Evolutionary conservation across 2,888 invertebrate genomes (phyloP).

Genomic region (Drosophila kokeensis): DNA sequence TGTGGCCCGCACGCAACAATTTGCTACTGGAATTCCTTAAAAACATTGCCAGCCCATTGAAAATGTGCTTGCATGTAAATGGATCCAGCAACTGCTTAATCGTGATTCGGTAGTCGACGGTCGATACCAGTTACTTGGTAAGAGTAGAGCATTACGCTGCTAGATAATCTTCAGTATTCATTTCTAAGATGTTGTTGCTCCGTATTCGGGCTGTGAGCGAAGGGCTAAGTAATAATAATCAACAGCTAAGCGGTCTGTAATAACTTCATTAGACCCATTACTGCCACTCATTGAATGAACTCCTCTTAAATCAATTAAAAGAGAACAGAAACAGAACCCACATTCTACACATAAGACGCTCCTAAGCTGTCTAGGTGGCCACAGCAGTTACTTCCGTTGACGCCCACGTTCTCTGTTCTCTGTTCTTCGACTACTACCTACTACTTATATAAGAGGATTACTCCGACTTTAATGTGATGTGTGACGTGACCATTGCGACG

Average conservation of each 20-base stretch:
- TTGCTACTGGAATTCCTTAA: slow-evolving; percentile 76
- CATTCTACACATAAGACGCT: slow-evolving; percentile 33
- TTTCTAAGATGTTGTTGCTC: slow-evolving; percentile 1
- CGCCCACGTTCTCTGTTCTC: slow-evolving; percentile 53
- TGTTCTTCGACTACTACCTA: slow-evolving; percentile 2
- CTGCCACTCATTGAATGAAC: slow-evolving; percentile 3
- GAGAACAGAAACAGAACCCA: slow-evolving; percentile 7
- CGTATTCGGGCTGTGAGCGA: slow-evolving; percentile 7
- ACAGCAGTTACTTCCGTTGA: slow-evolving; percentile 66
- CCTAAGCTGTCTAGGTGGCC: slow-evolving; percentile 45
- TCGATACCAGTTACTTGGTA: slow-evolving; percentile 4
- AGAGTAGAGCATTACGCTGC: neutral
- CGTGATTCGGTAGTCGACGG: slow-evolving; percentile 68
- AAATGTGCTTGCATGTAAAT: slow-evolving; percentile 68
- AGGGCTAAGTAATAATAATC: slow-evolving; percentile 18
- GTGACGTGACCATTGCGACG: slow-evolving; percentile 63
- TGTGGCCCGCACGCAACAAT: slow-evolving; percentile 81
- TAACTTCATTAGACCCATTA: slow-evolving; percentile 64
- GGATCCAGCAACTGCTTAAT: slow-evolving; percentile 73
- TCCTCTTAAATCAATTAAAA: slow-evolving; percentile 6
- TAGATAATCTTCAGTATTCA: slow-evolving; percentile 11
- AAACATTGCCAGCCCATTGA: slow-evolving; percentile 47
- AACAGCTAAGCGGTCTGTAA: slow-evolving; percentile 44
- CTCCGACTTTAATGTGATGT: slow-evolving; percentile 57
- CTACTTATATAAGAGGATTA: slow-evolving; percentile 66